Conservation (phyloP, 1,140 invertebrate genomes). For the Drosophila equinoxialis region DNA sequence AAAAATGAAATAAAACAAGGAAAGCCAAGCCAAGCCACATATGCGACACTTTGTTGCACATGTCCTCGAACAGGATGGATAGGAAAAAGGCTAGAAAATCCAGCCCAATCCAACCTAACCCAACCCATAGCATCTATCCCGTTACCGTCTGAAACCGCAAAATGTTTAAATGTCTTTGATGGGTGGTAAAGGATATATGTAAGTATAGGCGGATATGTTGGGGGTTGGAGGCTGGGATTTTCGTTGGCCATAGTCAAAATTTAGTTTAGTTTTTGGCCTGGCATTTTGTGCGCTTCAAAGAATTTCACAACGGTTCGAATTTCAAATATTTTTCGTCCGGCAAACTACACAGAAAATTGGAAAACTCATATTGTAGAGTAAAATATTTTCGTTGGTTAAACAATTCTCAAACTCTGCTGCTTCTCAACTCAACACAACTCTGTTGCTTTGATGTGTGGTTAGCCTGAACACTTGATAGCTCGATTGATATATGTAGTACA, state of each 20-base stretch:
- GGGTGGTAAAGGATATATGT: constrained; percentile 31
- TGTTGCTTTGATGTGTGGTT: constrained; percentile 40
- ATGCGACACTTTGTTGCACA: constrained; percentile 65
- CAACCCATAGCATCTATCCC: constrained; percentile 2
- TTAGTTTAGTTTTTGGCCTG: constrained; percentile 58
- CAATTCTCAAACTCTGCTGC: constrained; percentile 17
- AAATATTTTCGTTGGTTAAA: constrained; percentile 21
- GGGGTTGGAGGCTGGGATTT: not conserved
- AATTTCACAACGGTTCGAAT: constrained; percentile 64
- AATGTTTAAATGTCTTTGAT: constrained; percentile 80
- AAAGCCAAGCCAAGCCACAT: constrained; percentile 44
- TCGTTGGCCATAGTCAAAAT: constrained; percentile 12
- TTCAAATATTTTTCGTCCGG: constrained; percentile 60
- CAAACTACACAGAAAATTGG: constrained; percentile 48
- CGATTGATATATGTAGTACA: constrained; percentile 61
- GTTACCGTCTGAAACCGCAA: constrained; percentile 60
- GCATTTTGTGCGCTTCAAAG: constrained; percentile 67
- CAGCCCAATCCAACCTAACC: not conserved
- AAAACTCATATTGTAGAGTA: constrained; percentile 12
- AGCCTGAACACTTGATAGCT: constrained; percentile 1
- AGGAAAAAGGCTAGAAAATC: constrained; percentile 14
- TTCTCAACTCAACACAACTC: not conserved
- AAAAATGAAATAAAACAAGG: constrained; percentile 37
- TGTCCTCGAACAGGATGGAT: constrained; percentile 67
- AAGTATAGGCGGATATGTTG: not conserved